phyloP scores from a whole-genome alignment of 2,113 vertebrate genomes.

The Sclerurus mexicanus region DNA sequence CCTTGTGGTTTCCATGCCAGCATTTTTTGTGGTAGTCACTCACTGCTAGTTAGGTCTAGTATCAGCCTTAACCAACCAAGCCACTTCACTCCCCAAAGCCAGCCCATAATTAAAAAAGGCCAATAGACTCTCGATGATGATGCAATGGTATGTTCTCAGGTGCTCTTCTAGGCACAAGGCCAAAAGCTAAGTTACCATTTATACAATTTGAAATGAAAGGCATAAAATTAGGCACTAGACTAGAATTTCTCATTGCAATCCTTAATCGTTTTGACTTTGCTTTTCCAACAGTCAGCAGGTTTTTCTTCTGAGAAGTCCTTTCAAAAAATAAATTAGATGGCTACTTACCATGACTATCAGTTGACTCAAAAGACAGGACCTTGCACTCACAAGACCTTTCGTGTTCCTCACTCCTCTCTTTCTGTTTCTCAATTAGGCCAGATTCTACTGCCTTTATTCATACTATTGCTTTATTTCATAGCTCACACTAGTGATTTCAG shows the following conservation, averaged over 20 bases:
- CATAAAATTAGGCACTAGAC: slow-evolving; percentile 6
- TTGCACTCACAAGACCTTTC: not conserved
- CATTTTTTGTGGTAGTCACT: slow-evolving; percentile 27
- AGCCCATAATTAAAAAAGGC: slow-evolving; percentile 14
- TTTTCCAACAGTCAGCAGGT: slow-evolving; percentile 8
- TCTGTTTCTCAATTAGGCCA: slow-evolving; percentile 26
- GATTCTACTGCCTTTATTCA: slow-evolving; percentile 17
- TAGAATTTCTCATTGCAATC: slow-evolving; percentile 12
- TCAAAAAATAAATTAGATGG: not conserved
- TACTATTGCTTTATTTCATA: not conserved
- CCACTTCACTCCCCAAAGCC: slow-evolving; percentile 27
- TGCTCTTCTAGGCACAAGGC: not conserved
- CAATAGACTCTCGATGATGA: not conserved
- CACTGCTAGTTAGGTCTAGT: not conserved
- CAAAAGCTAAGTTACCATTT: slow-evolving; percentile 27
- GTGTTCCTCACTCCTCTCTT: not conserved
- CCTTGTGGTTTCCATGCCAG: not conserved
- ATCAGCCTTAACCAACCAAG: slow-evolving; percentile 9
- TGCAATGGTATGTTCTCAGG: slow-evolving; percentile 33
- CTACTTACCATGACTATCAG: slow-evolving; percentile 17
- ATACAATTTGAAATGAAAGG: slow-evolving; percentile 28
- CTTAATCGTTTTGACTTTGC: not conserved
- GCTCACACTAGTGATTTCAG: not conserved
- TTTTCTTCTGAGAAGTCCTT: not conserved
- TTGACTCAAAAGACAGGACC: slow-evolving; percentile 10